Evolutionary conservation across 2,113 vertebrate genomes (phyloP).

Genomic region (Urocolius indicus): DNA sequence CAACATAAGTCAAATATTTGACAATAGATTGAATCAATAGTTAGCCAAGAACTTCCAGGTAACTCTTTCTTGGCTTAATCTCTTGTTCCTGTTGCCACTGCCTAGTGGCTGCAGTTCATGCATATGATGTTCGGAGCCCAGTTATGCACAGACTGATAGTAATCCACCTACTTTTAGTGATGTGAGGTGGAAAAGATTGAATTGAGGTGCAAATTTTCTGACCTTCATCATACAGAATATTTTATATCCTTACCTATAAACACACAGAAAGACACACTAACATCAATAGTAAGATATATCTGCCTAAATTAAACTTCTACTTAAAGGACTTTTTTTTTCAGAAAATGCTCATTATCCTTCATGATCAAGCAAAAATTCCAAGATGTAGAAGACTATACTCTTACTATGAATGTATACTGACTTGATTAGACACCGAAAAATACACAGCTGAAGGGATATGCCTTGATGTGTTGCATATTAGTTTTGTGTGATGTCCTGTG

Average conservation of each 20-base stretch:
- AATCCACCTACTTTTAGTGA: not conserved
- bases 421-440: not conserved
- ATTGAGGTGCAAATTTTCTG: not conserved
- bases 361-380: not conserved
- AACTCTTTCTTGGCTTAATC: not conserved
- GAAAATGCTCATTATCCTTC: not conserved
- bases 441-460: not conserved
- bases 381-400: not conserved
- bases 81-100: not conserved
- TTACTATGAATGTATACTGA: not conserved
- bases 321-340: not conserved
- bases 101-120: not conserved
- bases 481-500: not conserved
- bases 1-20: not conserved
- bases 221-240: not conserved
- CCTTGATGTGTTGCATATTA: not conserved
- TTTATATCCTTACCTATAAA: fast-evolving
- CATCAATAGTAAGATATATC: not conserved
- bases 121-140: not conserved
- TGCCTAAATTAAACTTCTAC: not conserved
- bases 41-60: not conserved
- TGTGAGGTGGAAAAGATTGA: not conserved
- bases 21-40: not conserved
- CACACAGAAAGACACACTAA: not conserved
- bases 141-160: not conserved